A percentile compares a stretch with the other conserved stretches of the same genome.
phyloP scores from a whole-genome alignment of 2,888 invertebrate genomes.

The Lypha dubia region DNA sequence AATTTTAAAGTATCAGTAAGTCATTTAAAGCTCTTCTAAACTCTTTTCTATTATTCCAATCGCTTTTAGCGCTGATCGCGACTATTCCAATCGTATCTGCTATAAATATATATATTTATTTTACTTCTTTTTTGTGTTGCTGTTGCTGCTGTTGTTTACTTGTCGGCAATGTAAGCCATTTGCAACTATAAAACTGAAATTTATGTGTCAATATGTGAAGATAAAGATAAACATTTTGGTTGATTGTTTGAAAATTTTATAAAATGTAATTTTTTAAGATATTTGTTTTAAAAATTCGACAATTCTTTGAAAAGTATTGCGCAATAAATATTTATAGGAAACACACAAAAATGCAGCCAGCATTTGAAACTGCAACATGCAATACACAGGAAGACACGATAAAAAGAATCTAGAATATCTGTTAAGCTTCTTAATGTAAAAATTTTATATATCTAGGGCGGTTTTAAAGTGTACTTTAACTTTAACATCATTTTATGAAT shows the following conservation, averaged over 20 bases:
- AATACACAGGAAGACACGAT: slow-evolving; percentile 1
- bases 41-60: neutral
- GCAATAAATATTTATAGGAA: neutral
- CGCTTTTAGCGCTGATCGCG: neutral
- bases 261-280: neutral
- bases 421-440: too few species aligned
- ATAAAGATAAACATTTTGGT: slow-evolving; percentile 51
- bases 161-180: slow-evolving; percentile 31
- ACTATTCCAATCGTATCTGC: neutral
- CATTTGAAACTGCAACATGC: neutral
- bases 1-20: too few species aligned
- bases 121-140: neutral
- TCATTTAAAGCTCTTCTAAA: neutral
- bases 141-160: neutral
- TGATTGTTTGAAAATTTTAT: slow-evolving; percentile 19
- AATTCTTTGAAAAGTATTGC: neutral
- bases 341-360: neutral
- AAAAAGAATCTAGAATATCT: neutral
- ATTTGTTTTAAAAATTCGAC: slow-evolving; percentile 13
- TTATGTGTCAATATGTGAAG: slow-evolving; percentile 50
- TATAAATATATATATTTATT: neutral
- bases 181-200: slow-evolving; percentile 40
- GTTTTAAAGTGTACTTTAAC: too few species aligned
- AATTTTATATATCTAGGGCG: too few species aligned
- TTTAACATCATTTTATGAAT: too few species aligned